Conservation (phyloP, 1,140 invertebrate species). For the Neodiprion pinetum region DNA sequence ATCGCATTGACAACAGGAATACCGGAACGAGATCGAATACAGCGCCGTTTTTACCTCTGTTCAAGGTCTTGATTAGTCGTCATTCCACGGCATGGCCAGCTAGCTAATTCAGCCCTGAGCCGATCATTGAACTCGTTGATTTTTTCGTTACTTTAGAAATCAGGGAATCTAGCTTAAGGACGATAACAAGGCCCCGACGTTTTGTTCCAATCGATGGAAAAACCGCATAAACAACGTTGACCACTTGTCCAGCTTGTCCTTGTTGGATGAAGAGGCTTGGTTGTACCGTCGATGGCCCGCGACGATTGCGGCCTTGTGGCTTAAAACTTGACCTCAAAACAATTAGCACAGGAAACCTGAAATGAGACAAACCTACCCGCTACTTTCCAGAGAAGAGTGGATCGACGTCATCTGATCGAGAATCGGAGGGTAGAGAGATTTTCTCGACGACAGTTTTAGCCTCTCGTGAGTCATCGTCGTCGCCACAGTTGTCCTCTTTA, state of each 20-base stretch:
- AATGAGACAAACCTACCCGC: neutral
- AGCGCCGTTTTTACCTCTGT: constrained; percentile 2
- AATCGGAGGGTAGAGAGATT: neutral
- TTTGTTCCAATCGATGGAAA: neutral
- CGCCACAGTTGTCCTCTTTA: neutral
- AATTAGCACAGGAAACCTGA: no score
- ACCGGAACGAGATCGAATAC: no score
- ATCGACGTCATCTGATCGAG: neutral
- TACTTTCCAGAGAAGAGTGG: neutral
- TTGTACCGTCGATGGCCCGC: no score
- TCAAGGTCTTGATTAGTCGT: constrained; percentile 16
- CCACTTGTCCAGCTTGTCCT: no score
- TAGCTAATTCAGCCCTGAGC: constrained; percentile 35
- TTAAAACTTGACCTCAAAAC: no score
- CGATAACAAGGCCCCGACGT: constrained; percentile 20
- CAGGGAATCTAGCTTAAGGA: constrained; percentile 59
- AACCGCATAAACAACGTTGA: no score
- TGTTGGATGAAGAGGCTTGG: no score
- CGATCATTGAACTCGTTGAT: constrained; percentile 38
- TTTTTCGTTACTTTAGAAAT: constrained; percentile 56
- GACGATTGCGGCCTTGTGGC: no score
- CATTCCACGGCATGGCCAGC: neutral
- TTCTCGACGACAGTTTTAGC: neutral
- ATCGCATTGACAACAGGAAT: no score
- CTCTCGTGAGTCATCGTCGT: neutral